A percentile compares a stretch with the other conserved stretches of the same genome.
phyloP scores from a whole-genome alignment of 2,888 invertebrate species.

The Ophion obscuratus region DNA sequence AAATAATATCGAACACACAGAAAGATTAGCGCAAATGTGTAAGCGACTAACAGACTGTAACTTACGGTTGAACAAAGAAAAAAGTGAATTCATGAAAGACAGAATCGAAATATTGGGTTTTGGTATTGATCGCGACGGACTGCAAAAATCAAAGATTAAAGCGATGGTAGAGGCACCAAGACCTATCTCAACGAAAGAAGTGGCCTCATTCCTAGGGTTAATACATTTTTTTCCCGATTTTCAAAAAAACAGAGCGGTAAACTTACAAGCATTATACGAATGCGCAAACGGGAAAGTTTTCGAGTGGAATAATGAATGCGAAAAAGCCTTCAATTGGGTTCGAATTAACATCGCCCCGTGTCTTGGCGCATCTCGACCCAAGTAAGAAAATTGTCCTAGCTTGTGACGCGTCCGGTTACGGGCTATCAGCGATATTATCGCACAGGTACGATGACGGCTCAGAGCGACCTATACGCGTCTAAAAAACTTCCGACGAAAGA shows the following conservation, averaged over 20 bases:
- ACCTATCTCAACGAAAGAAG: neutral
- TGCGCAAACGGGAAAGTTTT: too few relatives aligned
- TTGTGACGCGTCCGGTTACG: constrained; percentile 61
- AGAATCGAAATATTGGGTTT: constrained; percentile 72
- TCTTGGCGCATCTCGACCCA: constrained; percentile 68
- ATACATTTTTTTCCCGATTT: constrained; percentile 60
- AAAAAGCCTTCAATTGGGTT: neutral
- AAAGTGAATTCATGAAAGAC: constrained; percentile 71
- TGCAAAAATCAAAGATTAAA: constrained; percentile 70
- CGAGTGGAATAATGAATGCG: too few relatives aligned
- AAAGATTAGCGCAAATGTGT: constrained; percentile 64
- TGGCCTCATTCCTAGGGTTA: neutral
- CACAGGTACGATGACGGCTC: neutral
- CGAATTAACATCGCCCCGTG: constrained; percentile 49
- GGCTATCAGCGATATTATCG: constrained; percentile 56
- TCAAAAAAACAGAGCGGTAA: too few relatives aligned
- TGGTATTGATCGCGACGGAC: constrained; percentile 67
- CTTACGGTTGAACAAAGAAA: constrained; percentile 60
- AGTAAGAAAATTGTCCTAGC: constrained; percentile 51
- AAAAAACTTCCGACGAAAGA: neutral
- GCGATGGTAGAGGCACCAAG: constrained; percentile 68
- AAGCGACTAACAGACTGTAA: constrained; percentile 57
- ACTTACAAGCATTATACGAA: too few relatives aligned
- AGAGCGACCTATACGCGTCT: neutral
- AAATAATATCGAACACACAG: constrained; percentile 57